A percentile compares a stretch with the other conserved stretches of the same genome.
These are phyloP conservation scores for Micronycteris hirsuta DNA, from an alignment of 2,113 vertebrate genomes.

Conservation along the genomic window DNA sequence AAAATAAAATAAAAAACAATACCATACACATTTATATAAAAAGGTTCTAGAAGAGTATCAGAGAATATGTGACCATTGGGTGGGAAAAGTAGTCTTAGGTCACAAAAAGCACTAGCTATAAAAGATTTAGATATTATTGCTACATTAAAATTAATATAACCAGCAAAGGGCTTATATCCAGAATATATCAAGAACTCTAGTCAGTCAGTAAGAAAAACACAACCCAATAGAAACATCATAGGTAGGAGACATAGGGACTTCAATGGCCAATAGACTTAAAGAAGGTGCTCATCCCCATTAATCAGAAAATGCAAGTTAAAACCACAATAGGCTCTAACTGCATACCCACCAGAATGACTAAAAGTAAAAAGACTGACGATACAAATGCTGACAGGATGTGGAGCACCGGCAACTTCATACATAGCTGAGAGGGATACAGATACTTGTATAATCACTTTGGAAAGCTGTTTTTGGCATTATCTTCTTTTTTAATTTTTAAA, in stretches of 20 bases:
- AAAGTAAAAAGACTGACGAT: background rate
- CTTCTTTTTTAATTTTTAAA: too few relatives aligned
- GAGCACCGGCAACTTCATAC: background rate
- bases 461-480: background rate
- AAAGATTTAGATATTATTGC: background rate
- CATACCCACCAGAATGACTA: background rate
- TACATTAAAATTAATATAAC: background rate
- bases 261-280: background rate
- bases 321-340: background rate
- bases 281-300: background rate
- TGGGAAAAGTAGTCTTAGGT: background rate
- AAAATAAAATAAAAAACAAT: background rate
- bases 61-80: background rate
- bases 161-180: background rate
- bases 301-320: constrained; percentile 42
- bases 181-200: constrained; percentile 3
- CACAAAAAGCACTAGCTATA: background rate
- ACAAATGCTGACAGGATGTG: background rate
- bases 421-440: background rate
- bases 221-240: background rate
- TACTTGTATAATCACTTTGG: background rate
- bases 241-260: background rate
- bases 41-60: background rate
- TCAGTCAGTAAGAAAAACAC: background rate
- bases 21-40: background rate